A percentile compares a stretch with the other conserved stretches of the same genome.
Evolutionary conservation across 2,888 invertebrate species (phyloP).

Genomic region (Dolichopus griseipennis): DNA sequence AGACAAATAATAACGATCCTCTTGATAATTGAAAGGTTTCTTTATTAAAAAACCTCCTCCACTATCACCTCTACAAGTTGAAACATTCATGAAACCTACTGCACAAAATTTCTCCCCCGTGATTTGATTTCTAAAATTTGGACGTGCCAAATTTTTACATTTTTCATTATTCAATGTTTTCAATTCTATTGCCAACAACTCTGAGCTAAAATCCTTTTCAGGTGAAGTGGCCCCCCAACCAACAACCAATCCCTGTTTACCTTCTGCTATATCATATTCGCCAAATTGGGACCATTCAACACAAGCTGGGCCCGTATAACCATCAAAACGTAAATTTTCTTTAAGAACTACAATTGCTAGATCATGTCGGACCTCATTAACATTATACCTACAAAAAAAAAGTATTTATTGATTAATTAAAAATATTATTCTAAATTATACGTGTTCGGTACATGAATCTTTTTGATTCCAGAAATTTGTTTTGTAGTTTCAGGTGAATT

Average conservation of each 20-base stretch:
- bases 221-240: constrained; percentile 26
- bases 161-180: constrained; percentile 22
- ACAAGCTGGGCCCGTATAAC: constrained; percentile 37
- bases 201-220: constrained; percentile 15
- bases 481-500: constrained; percentile 16
- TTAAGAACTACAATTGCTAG: constrained; percentile 34
- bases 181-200: constrained; percentile 22
- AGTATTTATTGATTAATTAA: too few species aligned
- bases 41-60: constrained; percentile 29
- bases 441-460: constrained; percentile 17
- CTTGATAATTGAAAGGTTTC: constrained; percentile 1
- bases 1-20: constrained; percentile 23
- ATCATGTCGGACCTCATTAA: constrained; percentile 24
- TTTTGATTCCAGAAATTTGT: constrained; percentile 21
- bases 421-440: constrained; percentile 11
- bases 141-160: constrained; percentile 22
- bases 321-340: constrained; percentile 28
- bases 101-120: constrained; percentile 38
- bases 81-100: constrained; percentile 22
- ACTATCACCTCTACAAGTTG: constrained; percentile 30
- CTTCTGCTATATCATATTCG: constrained; percentile 14
- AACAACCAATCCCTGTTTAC: constrained; percentile 21
- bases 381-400: too few species aligned
- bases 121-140: constrained; percentile 20
- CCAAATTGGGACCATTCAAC: constrained; percentile 26